Evolutionary conservation across 2,113 vertebrate genomes (phyloP), one percentile per base, ranked within the genome.

Genomic region (Leptodactylus fuscus): DNA sequence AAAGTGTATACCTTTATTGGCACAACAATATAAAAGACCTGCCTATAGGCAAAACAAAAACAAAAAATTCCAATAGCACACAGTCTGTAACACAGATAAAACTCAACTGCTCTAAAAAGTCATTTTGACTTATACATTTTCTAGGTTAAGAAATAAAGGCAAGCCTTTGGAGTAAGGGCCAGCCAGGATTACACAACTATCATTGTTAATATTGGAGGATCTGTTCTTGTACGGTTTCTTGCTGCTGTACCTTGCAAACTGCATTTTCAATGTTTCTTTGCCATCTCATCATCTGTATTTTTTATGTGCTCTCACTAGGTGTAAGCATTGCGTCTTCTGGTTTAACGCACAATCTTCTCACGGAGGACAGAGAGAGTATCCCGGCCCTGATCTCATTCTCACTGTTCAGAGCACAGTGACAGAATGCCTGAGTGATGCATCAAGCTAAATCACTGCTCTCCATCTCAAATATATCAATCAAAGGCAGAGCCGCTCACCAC

Each of bases 381-480:
- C 46, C 67, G 29, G 16, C 44, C 73, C 73, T 76, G 46, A 49
- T 49, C 18, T 53, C 24, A 51, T 49, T 29, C 18, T 32, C 74
- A 77, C 10, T 78, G 27, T 58, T 58, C 10, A 38, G 76, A 55
- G 29, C 46, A 78, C 20, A 24, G 49, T 58, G 76, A 78, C 29
- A 78, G 76, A 36, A 58, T 38, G 76, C 34, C 46, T 78, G 27
- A 78, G 49, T 15, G 29, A 58, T 78, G 27, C 18, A 22, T 78
- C 46, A 78, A 15, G 5, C 76, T 55, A 34, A 32, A 78, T 78
- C 46, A 36, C 49, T 53, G 27, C 32, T 32, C 49, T 32, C 46
- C 32, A 78, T 78, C 76, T 78, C 5, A 58, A 55, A 55, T 78
- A 78, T 36, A 78, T 53, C 29, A 78, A 78, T 55, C 46, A 78